Percentiles rank a stretch among this genome's conserved stretches.
phyloP scores from a whole-genome alignment of 2,888 invertebrate genomes.

The Ditylenchus weischeri region DNA sequence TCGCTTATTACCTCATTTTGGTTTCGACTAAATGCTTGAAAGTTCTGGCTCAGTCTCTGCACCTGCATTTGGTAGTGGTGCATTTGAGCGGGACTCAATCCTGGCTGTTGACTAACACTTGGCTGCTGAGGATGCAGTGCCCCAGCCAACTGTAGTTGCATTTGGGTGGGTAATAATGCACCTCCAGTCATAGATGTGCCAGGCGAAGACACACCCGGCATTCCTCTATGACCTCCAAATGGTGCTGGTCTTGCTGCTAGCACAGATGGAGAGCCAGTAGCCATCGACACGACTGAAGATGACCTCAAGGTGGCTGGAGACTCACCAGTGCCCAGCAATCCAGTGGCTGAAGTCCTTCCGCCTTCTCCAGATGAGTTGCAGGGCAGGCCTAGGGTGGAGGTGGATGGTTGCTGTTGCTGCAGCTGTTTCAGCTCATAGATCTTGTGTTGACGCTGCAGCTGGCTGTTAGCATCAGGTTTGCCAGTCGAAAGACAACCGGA shows the following conservation, averaged over 20 bases:
- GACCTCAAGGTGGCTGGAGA: background rate
- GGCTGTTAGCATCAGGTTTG: background rate
- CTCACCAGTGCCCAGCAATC: background rate
- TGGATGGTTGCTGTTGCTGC: constrained; percentile 6
- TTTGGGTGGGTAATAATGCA: no score
- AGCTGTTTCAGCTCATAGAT: constrained; percentile 21
- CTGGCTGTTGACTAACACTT: no score
- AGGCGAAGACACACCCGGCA: no score
- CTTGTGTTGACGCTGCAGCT: constrained; percentile 17
- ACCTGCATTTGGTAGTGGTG: no score
- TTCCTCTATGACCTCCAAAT: no score
- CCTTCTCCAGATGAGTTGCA: background rate
- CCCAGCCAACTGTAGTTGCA: no score
- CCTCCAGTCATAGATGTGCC: no score
- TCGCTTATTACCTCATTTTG: no score
- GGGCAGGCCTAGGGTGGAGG: background rate
- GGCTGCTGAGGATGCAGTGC: no score
- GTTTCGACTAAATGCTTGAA: no score
- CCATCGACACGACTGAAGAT: background rate
- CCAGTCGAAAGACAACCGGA: constrained; percentile 1
- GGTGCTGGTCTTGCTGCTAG: background rate
- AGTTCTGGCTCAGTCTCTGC: no score
- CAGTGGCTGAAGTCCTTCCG: background rate
- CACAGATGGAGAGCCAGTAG: constrained; percentile 1
- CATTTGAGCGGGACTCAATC: no score